A percentile compares a stretch with the other conserved stretches of the same genome.
Conservation (phyloP, 30 jellyfish, hydroid and myxozoan genomes). For the Hydractinia symbiolongicarpus region DNA sequence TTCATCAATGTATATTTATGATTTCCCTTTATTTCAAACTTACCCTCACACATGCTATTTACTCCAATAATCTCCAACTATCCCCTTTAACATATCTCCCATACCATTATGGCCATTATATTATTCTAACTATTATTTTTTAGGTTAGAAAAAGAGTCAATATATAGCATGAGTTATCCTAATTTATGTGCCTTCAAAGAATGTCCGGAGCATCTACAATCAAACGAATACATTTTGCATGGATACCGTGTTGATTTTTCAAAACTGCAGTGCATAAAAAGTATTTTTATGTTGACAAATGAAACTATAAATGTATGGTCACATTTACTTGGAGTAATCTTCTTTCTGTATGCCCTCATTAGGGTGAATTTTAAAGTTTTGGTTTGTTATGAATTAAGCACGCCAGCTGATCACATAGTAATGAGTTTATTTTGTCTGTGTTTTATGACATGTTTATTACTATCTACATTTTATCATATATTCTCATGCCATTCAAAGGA, state of each 20-base stretch:
- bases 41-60: too few relatives aligned
- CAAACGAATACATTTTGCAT: conserved; percentile 43
- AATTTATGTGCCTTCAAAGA: conserved; percentile 16
- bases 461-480: conserved; percentile 77
- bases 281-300: conserved; percentile 64
- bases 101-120: too few relatives aligned
- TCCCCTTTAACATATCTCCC: too few relatives aligned
- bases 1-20: too few relatives aligned
- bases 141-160: too few relatives aligned
- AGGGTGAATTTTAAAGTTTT: conserved; percentile 42
- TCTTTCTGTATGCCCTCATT: conserved; percentile 31
- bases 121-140: too few relatives aligned
- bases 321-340: conserved; percentile 73
- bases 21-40: too few relatives aligned
- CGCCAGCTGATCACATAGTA: conserved; percentile 48
- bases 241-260: conserved; percentile 82
- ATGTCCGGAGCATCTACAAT: conserved; percentile 38
- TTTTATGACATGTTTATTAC: conserved; percentile 60
- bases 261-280: conserved; percentile 61
- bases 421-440: conserved; percentile 53
- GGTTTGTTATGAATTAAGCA: conserved; percentile 28
- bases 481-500: conserved; percentile 76
- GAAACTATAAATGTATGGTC: conserved; percentile 87
- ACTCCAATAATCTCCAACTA: too few relatives aligned
- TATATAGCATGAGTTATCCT: background rate